A percentile compares a stretch with the other conserved stretches of the same genome.
Evolutionary conservation across 2,888 invertebrate species (phyloP).

Genomic region (Blomia tropicalis): DNA sequence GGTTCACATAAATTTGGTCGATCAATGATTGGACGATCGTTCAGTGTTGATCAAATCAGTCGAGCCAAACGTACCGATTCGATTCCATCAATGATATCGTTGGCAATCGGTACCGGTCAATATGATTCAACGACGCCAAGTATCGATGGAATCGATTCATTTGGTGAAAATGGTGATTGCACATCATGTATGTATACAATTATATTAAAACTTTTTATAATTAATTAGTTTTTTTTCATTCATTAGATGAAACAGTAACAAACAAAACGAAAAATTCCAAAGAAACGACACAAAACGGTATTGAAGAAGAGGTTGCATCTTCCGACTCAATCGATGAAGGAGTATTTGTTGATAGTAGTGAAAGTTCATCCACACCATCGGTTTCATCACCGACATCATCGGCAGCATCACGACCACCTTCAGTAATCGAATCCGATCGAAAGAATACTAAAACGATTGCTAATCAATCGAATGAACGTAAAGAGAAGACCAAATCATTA

Average conservation of each 20-base stretch:
- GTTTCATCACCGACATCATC: not conserved
- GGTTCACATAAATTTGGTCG: not conserved
- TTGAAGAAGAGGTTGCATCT: slow-evolving; percentile 2
- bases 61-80: slow-evolving; percentile 1
- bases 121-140: not conserved
- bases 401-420: not conserved
- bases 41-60: slow-evolving; percentile 5
- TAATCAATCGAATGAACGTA: not conserved
- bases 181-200: not conserved
- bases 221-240: not conserved
- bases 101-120: not conserved
- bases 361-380: not conserved
- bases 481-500: not conserved
- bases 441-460: not conserved
- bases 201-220: not conserved
- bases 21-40: not conserved
- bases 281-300: not conserved
- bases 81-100: not conserved
- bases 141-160: slow-evolving; percentile 8
- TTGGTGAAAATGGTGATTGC: not conserved
- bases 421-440: not conserved
- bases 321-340: slow-evolving; percentile 5
- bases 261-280: not conserved
- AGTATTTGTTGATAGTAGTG: not conserved
- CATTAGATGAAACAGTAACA: too few species aligned